Conservation (phyloP, 1,140 invertebrate species). For the Scaptomyza graminum region DNA sequence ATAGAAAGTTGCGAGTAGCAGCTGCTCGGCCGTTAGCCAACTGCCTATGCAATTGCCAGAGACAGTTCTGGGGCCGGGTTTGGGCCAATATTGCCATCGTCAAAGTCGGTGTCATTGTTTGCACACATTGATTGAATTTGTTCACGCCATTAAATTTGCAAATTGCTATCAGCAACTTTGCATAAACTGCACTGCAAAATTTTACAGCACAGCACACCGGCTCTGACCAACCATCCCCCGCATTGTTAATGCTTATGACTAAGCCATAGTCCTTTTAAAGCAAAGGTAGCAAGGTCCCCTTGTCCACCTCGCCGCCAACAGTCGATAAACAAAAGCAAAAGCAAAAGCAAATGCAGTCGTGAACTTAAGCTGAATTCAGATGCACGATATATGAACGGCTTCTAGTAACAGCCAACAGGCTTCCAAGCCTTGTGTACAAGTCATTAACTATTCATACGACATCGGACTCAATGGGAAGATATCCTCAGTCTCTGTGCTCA, state of each 20-base stretch:
- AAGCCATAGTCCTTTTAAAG: constrained; percentile 19
- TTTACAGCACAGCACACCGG: constrained; percentile 55
- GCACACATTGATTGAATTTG: constrained; percentile 84
- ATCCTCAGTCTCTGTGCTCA: constrained; percentile 5
- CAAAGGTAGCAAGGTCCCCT: constrained; percentile 41
- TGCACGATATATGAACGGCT: constrained; percentile 34
- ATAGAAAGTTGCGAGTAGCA: constrained; percentile 12
- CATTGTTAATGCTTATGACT: constrained; percentile 63
- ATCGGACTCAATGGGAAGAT: constrained; percentile 21
- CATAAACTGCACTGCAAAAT: constrained; percentile 75
- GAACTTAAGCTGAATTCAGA: constrained; percentile 49
- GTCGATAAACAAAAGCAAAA: constrained; percentile 45
- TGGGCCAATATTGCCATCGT: constrained; percentile 38
- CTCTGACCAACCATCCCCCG: constrained; percentile 14
- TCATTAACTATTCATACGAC: constrained; percentile 78
- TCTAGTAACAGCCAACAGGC: constrained; percentile 5
- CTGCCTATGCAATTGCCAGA: constrained; percentile 20
- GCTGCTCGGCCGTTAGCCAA: background rate
- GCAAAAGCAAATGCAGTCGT: constrained; percentile 42
- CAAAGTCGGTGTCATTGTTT: constrained; percentile 70
- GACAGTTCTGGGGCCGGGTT: constrained; percentile 1
- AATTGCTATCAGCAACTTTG: constrained; percentile 83
- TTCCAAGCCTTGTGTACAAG: constrained; percentile 28
- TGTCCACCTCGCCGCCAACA: constrained; percentile 21
- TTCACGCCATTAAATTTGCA: constrained; percentile 84